Percentiles rank a stretch among this genome's conserved stretches.
Evolutionary conservation across 2,797 vertebrate genomes (phyloP).

Genomic region (Picus viridis): DNA sequence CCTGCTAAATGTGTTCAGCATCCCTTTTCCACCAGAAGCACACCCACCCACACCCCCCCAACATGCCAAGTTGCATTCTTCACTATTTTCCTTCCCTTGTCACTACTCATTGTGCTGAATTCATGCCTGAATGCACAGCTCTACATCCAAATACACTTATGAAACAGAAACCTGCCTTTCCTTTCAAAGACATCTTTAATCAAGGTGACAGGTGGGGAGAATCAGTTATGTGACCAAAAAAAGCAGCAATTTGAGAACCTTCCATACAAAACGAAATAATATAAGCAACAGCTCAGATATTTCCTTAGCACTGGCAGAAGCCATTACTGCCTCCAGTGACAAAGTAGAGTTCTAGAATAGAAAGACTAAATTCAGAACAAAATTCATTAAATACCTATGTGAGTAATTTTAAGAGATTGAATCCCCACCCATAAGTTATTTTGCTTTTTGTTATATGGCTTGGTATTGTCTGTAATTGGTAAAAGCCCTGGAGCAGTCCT

Average conservation of each 20-base stretch:
- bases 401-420: not conserved
- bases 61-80: not conserved
- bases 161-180: not conserved
- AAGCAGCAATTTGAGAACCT: not conserved
- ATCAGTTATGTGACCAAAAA: not conserved
- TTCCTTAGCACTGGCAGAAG: not conserved
- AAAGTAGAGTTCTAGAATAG: not conserved
- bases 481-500: not conserved
- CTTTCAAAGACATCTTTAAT: constrained; percentile 25
- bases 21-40: not conserved
- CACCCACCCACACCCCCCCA: not conserved
- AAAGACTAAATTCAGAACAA: not conserved
- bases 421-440: not conserved
- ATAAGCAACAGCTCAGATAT: not conserved
- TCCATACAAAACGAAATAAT: not conserved
- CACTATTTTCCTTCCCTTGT: constrained; percentile 5
- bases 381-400: not conserved
- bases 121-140: constrained; percentile 3
- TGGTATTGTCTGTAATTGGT: not conserved
- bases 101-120: not conserved
- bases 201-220: constrained; percentile 16
- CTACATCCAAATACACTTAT: not conserved
- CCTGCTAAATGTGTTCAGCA: not conserved
- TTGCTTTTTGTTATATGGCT: not conserved
- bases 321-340: not conserved